phyloP scores from a whole-genome alignment of 2,888 invertebrate genomes.

The Cataglyphis albicans region DNA sequence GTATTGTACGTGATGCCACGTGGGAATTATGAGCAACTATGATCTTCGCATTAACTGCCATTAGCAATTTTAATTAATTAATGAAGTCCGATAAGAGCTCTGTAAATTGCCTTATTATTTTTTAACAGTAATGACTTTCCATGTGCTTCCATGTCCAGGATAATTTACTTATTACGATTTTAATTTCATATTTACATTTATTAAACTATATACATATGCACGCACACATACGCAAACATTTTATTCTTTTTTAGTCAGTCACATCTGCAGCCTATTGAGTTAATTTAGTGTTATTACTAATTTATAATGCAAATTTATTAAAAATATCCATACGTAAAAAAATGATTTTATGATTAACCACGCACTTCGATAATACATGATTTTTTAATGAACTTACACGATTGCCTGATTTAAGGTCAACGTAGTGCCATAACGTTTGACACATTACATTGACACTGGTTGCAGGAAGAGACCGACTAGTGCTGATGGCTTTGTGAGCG shows the following conservation, averaged over 20 bases:
- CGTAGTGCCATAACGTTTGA: constrained; percentile 70
- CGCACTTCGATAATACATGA: background rate
- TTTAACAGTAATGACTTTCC: background rate
- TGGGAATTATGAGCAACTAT: background rate
- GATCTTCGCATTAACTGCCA: background rate
- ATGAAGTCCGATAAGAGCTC: background rate
- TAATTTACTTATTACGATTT: constrained; percentile 10
- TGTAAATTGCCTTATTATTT: background rate
- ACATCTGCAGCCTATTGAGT: background rate
- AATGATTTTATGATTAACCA: background rate
- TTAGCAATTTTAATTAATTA: constrained; percentile 44
- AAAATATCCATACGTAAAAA: background rate
- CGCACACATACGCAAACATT: background rate
- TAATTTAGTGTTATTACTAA: background rate
- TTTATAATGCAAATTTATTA: background rate
- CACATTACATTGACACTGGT: constrained; percentile 78
- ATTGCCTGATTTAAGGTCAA: constrained; percentile 78
- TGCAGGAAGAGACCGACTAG: constrained; percentile 78
- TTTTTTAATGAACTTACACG: constrained; percentile 41
- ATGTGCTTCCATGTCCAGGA: background rate
- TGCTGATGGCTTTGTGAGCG: constrained; percentile 70
- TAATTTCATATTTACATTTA: background rate
- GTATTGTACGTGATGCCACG: constrained; percentile 11
- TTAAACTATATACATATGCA: background rate
- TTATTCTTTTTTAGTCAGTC: background rate